Evolutionary conservation across 2,797 vertebrate species (phyloP).

Genomic region (Morus bassanus): DNA sequence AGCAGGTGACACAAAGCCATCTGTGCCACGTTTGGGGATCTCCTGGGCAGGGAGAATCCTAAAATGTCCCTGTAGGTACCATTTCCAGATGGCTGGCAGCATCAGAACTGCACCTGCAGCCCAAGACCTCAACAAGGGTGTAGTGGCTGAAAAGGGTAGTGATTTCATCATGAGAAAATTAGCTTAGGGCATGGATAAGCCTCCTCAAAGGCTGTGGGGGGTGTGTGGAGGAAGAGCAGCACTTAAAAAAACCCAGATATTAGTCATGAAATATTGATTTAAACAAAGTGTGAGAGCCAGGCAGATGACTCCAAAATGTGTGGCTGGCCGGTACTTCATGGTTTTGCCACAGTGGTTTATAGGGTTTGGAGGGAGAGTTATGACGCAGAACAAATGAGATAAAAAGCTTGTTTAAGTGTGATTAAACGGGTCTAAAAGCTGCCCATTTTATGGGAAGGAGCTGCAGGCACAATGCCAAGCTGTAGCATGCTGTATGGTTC

Average conservation of each 20-base stretch:
- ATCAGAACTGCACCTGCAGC: not conserved
- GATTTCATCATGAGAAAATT: not conserved
- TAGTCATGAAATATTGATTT: not conserved
- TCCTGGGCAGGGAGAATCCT: not conserved
- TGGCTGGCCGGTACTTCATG: not conserved
- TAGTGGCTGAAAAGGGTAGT: not conserved
- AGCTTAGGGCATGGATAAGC: not conserved
- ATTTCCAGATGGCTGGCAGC: not conserved
- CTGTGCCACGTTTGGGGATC: not conserved
- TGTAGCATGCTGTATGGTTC: conserved; percentile 22
- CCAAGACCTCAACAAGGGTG: not conserved
- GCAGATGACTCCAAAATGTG: conserved; percentile 19
- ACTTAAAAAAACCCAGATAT: not conserved
- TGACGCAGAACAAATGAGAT: conserved; percentile 58
- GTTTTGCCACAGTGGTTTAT: conserved; percentile 40
- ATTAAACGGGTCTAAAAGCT: conserved; percentile 48
- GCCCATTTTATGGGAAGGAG: conserved; percentile 38
- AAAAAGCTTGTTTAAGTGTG: conserved; percentile 28
- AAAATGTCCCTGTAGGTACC: not conserved
- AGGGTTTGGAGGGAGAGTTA: conserved; percentile 38
- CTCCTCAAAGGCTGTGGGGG: not conserved
- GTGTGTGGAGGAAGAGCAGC: not conserved
- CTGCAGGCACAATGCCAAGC: not conserved
- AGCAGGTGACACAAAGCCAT: not conserved
- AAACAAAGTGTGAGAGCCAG: not conserved